phyloP scores from a whole-genome alignment of 92 coral and sea anemone species.

The Desmophyllum pertusum region DNA sequence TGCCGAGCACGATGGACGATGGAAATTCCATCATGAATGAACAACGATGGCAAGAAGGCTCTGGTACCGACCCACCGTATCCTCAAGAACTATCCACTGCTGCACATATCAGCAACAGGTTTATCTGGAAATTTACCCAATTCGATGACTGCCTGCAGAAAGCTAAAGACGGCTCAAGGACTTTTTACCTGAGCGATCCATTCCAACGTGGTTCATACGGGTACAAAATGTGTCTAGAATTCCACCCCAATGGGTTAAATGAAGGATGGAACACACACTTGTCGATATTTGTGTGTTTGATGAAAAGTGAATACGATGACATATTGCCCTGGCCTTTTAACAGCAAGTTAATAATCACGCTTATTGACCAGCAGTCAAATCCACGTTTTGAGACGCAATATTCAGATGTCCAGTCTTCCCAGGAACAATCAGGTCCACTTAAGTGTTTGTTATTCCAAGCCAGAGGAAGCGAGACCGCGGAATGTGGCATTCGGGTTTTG shows the following conservation, averaged over 20 bases:
- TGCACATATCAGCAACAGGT: not conserved
- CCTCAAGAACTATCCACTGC: slow-evolving; percentile 8
- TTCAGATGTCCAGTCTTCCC: slow-evolving; percentile 1
- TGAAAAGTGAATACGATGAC: not conserved
- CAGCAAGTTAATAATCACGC: not conserved
- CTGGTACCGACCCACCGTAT: not conserved
- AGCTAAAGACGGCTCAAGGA: slow-evolving; percentile 24
- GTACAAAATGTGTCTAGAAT: not conserved
- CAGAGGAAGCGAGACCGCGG: not conserved
- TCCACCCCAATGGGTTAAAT: slow-evolving; percentile 11
- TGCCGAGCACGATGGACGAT: slow-evolving; percentile 4
- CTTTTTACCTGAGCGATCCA: not conserved
- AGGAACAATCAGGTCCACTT: not conserved
- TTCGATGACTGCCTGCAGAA: slow-evolving; percentile 15
- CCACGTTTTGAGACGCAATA: slow-evolving; percentile 1
- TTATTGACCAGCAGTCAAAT: slow-evolving; percentile 16
- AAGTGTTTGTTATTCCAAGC: not conserved
- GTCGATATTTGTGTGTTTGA: not conserved
- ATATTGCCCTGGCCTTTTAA: slow-evolving; percentile 13
- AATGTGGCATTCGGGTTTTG: slow-evolving; percentile 24
- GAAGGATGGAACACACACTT: not conserved
- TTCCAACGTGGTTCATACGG: slow-evolving; percentile 17
- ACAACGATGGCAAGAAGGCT: not conserved
- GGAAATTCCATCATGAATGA: not conserved
- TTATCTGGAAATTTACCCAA: slow-evolving; percentile 33